Conservation (phyloP, 1,140 invertebrate species). For the Leptoteleia sp. region DNA sequence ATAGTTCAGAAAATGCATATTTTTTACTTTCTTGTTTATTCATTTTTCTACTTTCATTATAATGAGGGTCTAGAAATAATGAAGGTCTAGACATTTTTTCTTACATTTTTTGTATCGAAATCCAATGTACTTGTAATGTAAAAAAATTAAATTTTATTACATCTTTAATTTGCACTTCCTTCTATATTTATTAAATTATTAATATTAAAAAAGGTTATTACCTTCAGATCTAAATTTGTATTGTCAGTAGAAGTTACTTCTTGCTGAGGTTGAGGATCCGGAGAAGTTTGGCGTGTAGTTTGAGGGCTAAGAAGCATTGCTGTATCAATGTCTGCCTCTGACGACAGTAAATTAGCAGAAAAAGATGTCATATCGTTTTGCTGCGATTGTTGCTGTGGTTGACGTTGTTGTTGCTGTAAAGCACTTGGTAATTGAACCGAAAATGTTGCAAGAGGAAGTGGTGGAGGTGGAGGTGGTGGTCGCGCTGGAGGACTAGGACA, state of each 20-base stretch:
- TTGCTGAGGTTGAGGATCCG: conserved; percentile 78
- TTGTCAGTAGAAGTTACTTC: conserved; percentile 79
- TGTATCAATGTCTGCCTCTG: conserved; percentile 73
- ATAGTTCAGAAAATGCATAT: no score
- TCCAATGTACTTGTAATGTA: no score
- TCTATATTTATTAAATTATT: no score
- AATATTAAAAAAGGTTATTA: no score
- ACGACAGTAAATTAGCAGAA: conserved; percentile 67
- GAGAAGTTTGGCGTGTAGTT: conserved; percentile 72
- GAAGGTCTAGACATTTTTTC: no score
- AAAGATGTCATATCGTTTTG: conserved; percentile 73
- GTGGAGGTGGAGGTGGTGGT: conserved; percentile 74
- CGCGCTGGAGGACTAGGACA: conserved; percentile 72
- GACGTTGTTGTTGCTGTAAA: conserved; percentile 68
- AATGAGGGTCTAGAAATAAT: no score
- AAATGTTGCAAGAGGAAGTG: conserved; percentile 79
- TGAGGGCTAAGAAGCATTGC: conserved; percentile 77
- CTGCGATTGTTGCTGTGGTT: conserved; percentile 52
- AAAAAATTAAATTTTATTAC: no score
- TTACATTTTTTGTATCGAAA: no score
- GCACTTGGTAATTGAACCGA: conserved; percentile 79
- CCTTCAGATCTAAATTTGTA: conserved; percentile 77
- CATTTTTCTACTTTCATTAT: no score
- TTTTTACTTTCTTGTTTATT: no score
- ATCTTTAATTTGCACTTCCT: no score